phyloP scores from a whole-genome alignment of 2,797 vertebrate genomes.

The Cuculus canorus region DNA sequence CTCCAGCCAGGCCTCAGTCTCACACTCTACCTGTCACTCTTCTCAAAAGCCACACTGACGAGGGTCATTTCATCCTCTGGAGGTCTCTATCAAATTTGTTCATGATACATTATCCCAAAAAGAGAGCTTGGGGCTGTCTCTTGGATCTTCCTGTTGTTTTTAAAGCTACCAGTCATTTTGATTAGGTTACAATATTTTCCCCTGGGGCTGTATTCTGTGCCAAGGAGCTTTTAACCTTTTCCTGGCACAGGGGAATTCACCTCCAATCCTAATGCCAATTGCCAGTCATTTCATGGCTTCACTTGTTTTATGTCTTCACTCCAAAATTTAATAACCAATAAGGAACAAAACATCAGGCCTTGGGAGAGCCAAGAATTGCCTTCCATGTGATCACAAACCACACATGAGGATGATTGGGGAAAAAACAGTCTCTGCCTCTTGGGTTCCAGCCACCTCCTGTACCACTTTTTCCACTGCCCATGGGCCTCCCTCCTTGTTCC shows the following conservation, averaged over 20 bases:
- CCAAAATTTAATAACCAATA: neutral
- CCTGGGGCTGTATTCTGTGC: neutral
- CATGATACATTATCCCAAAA: neutral
- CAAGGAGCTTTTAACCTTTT: conserved; percentile 26
- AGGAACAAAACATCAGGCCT: neutral
- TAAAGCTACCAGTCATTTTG: neutral
- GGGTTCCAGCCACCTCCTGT: neutral
- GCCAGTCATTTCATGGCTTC: neutral
- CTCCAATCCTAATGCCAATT: neutral
- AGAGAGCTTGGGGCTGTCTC: neutral
- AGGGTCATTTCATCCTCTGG: conserved; percentile 45
- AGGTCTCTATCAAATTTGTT: conserved; percentile 40
- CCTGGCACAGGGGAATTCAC: neutral
- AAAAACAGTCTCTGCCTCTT: neutral
- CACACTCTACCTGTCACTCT: conserved; percentile 64
- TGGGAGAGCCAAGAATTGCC: neutral
- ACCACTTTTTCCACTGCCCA: neutral
- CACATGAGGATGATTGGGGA: neutral
- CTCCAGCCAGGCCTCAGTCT: conserved; percentile 71
- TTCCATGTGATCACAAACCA: neutral
- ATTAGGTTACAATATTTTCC: neutral
- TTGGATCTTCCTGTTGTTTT: neutral
- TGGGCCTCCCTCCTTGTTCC: rapidly evolving
- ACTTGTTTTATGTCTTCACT: neutral
- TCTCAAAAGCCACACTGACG: conserved; percentile 1